These are phyloP conservation scores for Parascotia fuliginaria DNA, from an alignment of 2,888 invertebrate genomes.

Conservation along the genomic window DNA sequence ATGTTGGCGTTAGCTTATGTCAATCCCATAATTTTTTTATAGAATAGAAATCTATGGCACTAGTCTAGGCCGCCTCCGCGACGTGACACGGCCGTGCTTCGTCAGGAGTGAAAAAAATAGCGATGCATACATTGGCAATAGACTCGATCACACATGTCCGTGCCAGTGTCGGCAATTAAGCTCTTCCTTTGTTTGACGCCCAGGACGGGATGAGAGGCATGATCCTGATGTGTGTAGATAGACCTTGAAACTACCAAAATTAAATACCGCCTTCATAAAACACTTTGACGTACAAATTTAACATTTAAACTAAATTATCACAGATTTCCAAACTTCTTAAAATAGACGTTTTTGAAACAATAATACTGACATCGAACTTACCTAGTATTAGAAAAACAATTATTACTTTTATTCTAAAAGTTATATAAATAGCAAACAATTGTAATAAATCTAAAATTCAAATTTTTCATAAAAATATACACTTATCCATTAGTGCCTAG, in stretches of 20 bases:
- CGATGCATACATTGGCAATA: no score
- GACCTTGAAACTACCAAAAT: constrained; percentile 29
- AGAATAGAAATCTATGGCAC: no score
- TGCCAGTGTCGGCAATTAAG: no score
- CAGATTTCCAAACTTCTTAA: constrained; percentile 41
- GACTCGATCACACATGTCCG: no score
- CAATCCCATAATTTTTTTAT: no score
- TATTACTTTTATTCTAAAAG: not conserved
- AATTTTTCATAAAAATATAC: constrained; percentile 21
- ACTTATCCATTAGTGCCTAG: constrained; percentile 14
- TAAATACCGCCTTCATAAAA: constrained; percentile 12
- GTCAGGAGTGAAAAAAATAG: no score
- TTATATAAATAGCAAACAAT: not conserved
- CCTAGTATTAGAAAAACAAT: not conserved
- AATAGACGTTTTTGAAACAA: constrained; percentile 16
- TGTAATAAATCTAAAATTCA: constrained; percentile 9
- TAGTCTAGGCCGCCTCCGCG: no score
- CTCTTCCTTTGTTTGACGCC: no score
- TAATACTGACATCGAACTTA: constrained; percentile 5
- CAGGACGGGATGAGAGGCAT: no score
- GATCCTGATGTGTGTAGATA: no score
- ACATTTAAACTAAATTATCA: constrained; percentile 42
- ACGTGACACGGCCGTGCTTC: no score
- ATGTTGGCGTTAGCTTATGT: no score
- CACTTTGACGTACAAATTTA: constrained; percentile 19